Evolutionary conservation across 2,888 invertebrate genomes (phyloP).

Genomic region (Acronicta aceris): DNA sequence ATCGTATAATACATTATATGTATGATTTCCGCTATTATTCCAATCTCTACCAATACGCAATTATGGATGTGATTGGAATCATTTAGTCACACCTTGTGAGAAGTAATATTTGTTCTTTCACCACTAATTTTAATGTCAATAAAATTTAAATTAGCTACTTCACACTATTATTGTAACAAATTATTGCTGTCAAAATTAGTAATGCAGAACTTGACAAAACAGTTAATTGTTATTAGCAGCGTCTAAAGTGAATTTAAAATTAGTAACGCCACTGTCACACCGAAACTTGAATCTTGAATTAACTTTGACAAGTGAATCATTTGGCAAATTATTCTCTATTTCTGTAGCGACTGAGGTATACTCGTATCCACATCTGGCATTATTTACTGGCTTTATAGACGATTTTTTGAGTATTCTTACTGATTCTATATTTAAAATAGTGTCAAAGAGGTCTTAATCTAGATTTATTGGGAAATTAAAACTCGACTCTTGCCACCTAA

Average conservation of each 20-base stretch:
- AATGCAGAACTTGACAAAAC: constrained; percentile 31
- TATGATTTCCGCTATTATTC: constrained; percentile 35
- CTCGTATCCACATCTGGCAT: background rate
- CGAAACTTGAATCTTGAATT: constrained; percentile 33
- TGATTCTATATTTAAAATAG: background rate
- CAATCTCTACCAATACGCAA: constrained; percentile 5
- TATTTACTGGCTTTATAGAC: too few species aligned
- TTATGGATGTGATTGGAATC: constrained; percentile 8
- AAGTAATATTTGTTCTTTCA: constrained; percentile 1
- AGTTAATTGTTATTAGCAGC: constrained; percentile 33
- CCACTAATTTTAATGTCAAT: too few species aligned
- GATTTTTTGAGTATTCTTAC: too few species aligned
- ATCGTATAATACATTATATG: constrained; percentile 8
- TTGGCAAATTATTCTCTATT: constrained; percentile 25
- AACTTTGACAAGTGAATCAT: constrained; percentile 33
- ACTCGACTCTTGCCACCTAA: background rate
- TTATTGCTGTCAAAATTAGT: constrained; percentile 31
- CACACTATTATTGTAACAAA: constrained; percentile 15
- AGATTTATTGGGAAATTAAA: background rate
- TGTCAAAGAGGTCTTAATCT: background rate
- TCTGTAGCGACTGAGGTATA: constrained; percentile 6
- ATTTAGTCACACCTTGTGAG: background rate
- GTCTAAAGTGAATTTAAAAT: constrained; percentile 43
- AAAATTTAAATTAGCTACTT: background rate
- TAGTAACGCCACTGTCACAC: constrained; percentile 36